A percentile compares a stretch with the other conserved stretches of the same genome.
phyloP scores from a whole-genome alignment of 1,140 invertebrate genomes.

The Leptinotarsa lineolata region DNA sequence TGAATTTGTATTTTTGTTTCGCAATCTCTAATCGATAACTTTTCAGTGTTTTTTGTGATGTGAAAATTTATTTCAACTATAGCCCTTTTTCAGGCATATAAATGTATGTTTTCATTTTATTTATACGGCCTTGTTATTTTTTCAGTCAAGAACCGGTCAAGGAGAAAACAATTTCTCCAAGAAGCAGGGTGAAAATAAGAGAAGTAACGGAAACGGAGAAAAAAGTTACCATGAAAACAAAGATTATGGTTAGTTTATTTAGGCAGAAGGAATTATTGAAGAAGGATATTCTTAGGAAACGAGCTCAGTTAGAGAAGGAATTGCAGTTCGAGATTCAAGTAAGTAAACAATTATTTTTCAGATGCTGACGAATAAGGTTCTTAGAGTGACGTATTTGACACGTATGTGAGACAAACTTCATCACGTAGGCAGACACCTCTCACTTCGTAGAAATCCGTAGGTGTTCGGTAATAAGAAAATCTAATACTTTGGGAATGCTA shows the following conservation, averaged over 20 bases:
- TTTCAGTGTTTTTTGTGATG: no score
- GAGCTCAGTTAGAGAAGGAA: constrained; percentile 87
- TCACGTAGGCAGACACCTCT: no score
- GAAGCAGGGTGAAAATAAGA: constrained; percentile 46
- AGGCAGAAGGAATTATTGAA: constrained; percentile 91
- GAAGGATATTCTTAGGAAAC: constrained; percentile 90
- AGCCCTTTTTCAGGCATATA: no score
- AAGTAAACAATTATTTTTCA: constrained; percentile 19
- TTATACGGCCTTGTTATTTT: background rate
- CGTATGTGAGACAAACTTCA: no score
- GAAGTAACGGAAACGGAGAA: constrained; percentile 59
- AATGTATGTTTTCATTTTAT: background rate
- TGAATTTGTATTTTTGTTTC: no score
- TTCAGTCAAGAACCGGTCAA: constrained; percentile 41
- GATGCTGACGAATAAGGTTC: no score
- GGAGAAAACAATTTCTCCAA: constrained; percentile 49
- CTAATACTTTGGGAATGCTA: no score
- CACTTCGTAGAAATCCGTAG: no score
- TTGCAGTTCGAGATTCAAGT: constrained; percentile 88
- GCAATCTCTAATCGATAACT: no score
- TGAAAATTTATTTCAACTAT: no score
- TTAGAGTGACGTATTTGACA: no score
- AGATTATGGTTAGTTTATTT: constrained; percentile 70
- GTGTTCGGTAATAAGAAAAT: no score
- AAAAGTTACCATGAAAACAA: constrained; percentile 63